Evolutionary conservation across 2,888 invertebrate species (phyloP), one percentile per base, ranked within the genome.

Genomic region (Leucophenga montana): DNA sequence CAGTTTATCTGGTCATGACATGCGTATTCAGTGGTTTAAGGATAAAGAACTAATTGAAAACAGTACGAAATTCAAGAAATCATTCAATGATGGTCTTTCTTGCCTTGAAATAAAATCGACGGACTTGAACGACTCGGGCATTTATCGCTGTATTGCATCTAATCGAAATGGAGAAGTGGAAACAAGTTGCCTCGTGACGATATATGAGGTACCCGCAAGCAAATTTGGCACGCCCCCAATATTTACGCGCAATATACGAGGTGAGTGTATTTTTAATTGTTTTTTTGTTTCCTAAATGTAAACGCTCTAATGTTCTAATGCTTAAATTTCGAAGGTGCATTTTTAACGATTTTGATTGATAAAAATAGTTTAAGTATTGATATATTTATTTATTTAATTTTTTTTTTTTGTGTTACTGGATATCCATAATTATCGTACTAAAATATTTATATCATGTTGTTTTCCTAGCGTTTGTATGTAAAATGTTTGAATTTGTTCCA

Each of bases 111-210:
- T 96, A 31, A 87, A 92, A 53, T 92, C 93, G 77, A 92, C 93
- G 1, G 90, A 91, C 14, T 89, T 92, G 0, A 90, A 89, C 71
- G 95, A 96, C 89, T 92, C 93, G 13, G 96, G 94, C 22, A 93
- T 95, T 82, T 96, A 95, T 84, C 92, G 92, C 16, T 96, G 96
- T 86, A 90, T 93, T 11, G 95, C 94, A 14, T 91, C 91, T 75
- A 96, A 96, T 87, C 90, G 78, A 66, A 86, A 86, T 78, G 89
- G 89, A 76, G 87, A 88, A 80, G 84, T 86, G 71, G 88, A 88
- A 83, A 88, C 89, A 50, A 87, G 85, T 78, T 87, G 88, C 76
- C 85, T 85, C 73, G 86, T 89, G 76, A 87, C 86, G 70, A 84
- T 89, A 73, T 88, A 86, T 78, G 89, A 89, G 82, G 83, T 86